Conservation (phyloP, 64 coral and sea anemone species). For the Montipora capricornis region DNA sequence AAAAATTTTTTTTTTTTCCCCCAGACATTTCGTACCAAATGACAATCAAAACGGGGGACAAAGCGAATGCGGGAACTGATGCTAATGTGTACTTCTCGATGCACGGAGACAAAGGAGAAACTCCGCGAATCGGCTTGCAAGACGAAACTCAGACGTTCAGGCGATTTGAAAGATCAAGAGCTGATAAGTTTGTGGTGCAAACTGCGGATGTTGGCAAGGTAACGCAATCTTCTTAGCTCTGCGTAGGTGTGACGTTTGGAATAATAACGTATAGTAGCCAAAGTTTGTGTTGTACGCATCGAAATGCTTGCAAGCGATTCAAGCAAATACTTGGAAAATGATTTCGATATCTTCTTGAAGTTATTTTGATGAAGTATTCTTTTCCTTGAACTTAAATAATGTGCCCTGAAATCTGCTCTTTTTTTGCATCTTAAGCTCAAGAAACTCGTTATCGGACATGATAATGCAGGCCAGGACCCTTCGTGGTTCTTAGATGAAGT, state of each 20-base stretch:
- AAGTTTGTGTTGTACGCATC: not conserved
- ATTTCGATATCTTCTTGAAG: no score
- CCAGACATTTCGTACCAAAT: conserved; percentile 82
- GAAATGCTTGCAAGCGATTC: no score
- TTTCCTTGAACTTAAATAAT: not conserved
- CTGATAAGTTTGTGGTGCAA: conserved; percentile 95
- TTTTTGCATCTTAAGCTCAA: conserved; percentile 49
- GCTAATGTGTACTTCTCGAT: conserved; percentile 86
- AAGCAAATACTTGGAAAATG: no score
- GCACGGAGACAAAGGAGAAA: conserved; percentile 80
- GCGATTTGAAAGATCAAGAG: conserved; percentile 80
- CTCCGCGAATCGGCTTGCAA: conserved; percentile 71
- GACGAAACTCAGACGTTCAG: conserved; percentile 82
- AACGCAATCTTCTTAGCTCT: not conserved
- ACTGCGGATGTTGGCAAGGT: conserved; percentile 93
- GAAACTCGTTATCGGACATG: conserved; percentile 85
- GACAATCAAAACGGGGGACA: conserved; percentile 86
- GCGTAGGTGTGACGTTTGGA: not conserved
- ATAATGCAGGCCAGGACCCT: conserved; percentile 82
- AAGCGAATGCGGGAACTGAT: conserved; percentile 74
- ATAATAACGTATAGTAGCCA: not conserved
- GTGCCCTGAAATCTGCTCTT: not conserved
- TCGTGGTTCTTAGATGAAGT: conserved; percentile 89
- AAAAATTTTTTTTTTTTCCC: not conserved
- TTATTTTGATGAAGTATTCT: no score